Conservation (phyloP, 1,140 invertebrate genomes). For the Hydropsyche tenuis region DNA sequence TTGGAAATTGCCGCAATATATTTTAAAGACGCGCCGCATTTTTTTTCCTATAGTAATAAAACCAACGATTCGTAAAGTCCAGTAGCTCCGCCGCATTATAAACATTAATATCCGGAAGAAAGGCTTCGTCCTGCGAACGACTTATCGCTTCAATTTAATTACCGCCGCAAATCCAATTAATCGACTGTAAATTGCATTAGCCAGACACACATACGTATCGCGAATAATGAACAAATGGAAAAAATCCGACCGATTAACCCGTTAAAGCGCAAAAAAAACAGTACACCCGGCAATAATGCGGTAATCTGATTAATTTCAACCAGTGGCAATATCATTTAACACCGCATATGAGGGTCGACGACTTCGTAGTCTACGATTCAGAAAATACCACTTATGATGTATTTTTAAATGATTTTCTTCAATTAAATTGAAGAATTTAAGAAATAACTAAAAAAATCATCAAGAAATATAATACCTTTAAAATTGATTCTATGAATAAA, state of each 20-base stretch:
- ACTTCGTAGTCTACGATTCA: constrained; percentile 21
- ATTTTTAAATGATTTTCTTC: no score
- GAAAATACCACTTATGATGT: neutral
- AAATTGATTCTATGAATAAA: no score
- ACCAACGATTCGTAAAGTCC: neutral
- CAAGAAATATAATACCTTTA: no score
- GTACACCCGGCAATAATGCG: neutral
- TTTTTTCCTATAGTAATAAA: neutral
- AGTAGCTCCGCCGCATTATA: neutral
- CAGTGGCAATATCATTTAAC: constrained; percentile 27
- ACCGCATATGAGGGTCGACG: constrained; percentile 10
- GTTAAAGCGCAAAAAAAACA: constrained; percentile 25
- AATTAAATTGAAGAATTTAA: no score
- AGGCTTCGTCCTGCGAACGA: constrained; percentile 17
- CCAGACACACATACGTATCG: neutral
- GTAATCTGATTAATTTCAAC: constrained; percentile 38
- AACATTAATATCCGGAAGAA: neutral
- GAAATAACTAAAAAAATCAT: no score
- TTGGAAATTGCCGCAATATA: no score
- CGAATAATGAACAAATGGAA: neutral
- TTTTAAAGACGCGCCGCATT: no score
- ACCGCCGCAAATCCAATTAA: constrained; percentile 49
- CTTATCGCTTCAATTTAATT: constrained; percentile 44
- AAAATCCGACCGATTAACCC: constrained; percentile 32
- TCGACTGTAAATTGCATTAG: constrained; percentile 49